phyloP scores from a whole-genome alignment of 2,888 invertebrate species.

The Maniola hyperantus region DNA sequence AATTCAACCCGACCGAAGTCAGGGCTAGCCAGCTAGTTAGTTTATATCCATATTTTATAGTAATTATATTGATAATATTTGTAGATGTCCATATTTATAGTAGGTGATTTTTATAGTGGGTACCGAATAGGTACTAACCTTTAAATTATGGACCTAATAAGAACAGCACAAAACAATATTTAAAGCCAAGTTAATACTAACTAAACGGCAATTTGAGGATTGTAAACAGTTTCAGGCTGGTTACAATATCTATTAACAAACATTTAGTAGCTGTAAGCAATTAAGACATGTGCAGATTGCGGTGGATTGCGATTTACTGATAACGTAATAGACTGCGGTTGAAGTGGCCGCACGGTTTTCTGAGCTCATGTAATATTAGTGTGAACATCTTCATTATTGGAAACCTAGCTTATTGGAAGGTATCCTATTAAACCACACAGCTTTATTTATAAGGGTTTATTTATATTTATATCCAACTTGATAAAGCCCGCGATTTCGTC shows the following conservation, averaged over 20 bases:
- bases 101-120: too few species aligned
- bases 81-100: too few species aligned
- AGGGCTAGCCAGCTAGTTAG: too few species aligned
- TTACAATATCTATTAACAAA: slow-evolving; percentile 9
- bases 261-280: slow-evolving; percentile 18
- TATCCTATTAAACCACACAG: not conserved
- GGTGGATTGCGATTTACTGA: slow-evolving; percentile 11
- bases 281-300: slow-evolving; percentile 15
- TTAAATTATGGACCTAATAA: too few species aligned
- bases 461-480: not conserved
- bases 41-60: too few species aligned
- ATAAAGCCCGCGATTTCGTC: not conserved
- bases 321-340: slow-evolving; percentile 22
- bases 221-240: slow-evolving; percentile 3
- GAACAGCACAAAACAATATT: not conserved
- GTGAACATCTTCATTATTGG: slow-evolving; percentile 9
- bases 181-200: not conserved
- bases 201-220: slow-evolving; percentile 4
- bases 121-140: too few species aligned
- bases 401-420: not conserved
- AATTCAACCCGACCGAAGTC: too few species aligned
- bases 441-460: not conserved
- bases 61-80: too few species aligned
- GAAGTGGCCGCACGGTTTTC: slow-evolving; percentile 27
- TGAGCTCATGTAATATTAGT: slow-evolving; percentile 13